Evolutionary conservation across 2,888 invertebrate genomes (phyloP).

Genomic region (Mesorhabditis belari): DNA sequence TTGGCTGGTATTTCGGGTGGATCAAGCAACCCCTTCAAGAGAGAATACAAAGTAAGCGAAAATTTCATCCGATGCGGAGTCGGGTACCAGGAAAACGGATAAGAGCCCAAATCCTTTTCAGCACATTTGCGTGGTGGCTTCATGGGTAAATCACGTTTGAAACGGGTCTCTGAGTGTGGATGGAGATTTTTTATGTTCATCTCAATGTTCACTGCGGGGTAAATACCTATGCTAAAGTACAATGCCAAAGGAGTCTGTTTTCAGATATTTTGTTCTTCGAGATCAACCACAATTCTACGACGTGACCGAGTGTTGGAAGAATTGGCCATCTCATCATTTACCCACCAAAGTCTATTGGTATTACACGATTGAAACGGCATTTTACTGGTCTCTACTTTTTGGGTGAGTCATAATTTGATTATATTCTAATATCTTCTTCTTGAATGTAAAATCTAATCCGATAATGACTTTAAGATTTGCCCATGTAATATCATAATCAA

Average conservation of each 20-base stretch:
- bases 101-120: conserved; percentile 1
- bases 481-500: too few species aligned
- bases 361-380: conserved; percentile 86
- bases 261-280: conserved; percentile 30
- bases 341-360: conserved; percentile 76
- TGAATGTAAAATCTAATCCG: too few species aligned
- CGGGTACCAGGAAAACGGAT: conserved; percentile 8
- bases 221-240: conserved; percentile 5
- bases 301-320: conserved; percentile 44
- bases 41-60: conserved; percentile 2
- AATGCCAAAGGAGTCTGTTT: neutral
- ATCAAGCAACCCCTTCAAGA: conserved; percentile 10
- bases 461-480: too few species aligned
- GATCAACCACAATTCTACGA: conserved; percentile 37
- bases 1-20: conserved; percentile 37
- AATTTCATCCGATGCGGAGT: too few species aligned
- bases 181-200: conserved; percentile 43
- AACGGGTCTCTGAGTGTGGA: conserved; percentile 48
- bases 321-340: conserved; percentile 59
- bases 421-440: too few species aligned
- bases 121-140: conserved; percentile 15
- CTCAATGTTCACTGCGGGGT: conserved; percentile 35
- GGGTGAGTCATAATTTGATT: conserved; percentile 8
- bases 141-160: conserved; percentile 38
- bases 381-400: conserved; percentile 69